These are phyloP conservation scores for Tympanoctomys barrerae DNA, from an alignment of 2,797 vertebrate species.

Conservation along the genomic window DNA sequence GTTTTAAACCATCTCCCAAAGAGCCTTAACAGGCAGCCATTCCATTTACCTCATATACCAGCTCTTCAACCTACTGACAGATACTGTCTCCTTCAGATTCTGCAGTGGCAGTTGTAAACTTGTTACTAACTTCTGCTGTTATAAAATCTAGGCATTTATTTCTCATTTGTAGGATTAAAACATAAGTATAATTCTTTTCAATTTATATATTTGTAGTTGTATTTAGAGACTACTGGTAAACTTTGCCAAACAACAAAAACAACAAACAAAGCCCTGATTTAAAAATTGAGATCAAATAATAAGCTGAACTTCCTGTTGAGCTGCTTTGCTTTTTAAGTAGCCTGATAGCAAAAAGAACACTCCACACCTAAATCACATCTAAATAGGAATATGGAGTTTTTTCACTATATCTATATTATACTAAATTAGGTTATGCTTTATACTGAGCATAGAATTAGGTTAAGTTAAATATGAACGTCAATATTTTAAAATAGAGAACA, in stretches of 20 bases:
- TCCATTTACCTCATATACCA: neutral
- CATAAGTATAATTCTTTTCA: slow-evolving; percentile 8
- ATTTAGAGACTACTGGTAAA: slow-evolving; percentile 32
- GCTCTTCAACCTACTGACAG: slow-evolving; percentile 26
- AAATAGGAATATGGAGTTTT: too few species aligned
- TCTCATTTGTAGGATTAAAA: neutral
- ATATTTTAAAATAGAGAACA: slow-evolving; percentile 23
- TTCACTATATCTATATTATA: neutral
- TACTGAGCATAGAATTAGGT: slow-evolving; percentile 34
- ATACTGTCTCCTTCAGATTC: slow-evolving; percentile 2
- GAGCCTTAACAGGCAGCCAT: neutral
- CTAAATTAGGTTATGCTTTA: neutral
- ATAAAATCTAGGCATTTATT: slow-evolving; percentile 50
- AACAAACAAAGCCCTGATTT: neutral
- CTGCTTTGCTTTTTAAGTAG: neutral
- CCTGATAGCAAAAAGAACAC: neutral
- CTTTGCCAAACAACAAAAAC: neutral
- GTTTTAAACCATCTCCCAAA: slow-evolving; percentile 16
- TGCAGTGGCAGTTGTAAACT: neutral
- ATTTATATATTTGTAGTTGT: neutral
- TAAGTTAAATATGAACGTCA: slow-evolving; percentile 15
- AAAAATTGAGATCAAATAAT: slow-evolving; percentile 34
- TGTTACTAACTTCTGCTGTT: neutral
- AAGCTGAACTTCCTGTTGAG: slow-evolving; percentile 22
- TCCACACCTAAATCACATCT: neutral